Base-by-base conservation (phyloP, 2,888 invertebrate species). In the Galerucella nymphaeae region DNA sequence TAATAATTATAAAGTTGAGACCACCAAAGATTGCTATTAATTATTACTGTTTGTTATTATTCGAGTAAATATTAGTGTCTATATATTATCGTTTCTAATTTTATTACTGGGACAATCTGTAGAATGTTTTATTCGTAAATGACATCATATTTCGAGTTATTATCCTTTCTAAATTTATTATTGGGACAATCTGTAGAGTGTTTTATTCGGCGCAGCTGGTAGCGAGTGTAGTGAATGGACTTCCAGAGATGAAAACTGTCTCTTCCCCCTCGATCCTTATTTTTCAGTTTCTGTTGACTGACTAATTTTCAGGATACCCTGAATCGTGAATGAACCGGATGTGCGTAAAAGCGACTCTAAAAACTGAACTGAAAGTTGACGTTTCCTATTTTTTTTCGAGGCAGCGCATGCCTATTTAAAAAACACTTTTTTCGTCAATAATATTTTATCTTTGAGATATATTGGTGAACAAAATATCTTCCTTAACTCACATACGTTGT, bases 321-420 rank as follows among this genome's bases (percentile, higher is more conserved):
- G 48, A 48, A 48, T 48, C n/a, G 14, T 48, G 48, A 48, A n/a
- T 48, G 48, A 48, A 48, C 48, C 48, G 48, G 48, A 48, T n/a
- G n/a, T n/a, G 48, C 48, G n/a, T 48, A 48, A 48, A 48, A 14
- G 48, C n/a, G 1, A 2, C 14, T 48, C n/a, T 38, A 38, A 38
- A 38, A 38, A 38, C 30, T 30, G 4, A 23, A 23, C 4, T 2
- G 23, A 23, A 23, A 23, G 2, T 23, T 23, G 23, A 23, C 23
- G 23, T 23, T 23, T 23, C 4, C 1, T 3, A 23, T 23, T 23
- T 23, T 23, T 23, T n/a, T n/a, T n/a, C n/a, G n/a, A n/a, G n/a
- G n/a, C n/a, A n/a, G n/a, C n/a, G n/a, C n/a, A n/a, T n/a, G n/a
- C n/a, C n/a, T n/a, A n/a, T n/a, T n/a, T n/a, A n/a, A n/a, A n/a